Conservation (phyloP, 2,113 vertebrate species). For the Bombycilla garrulus region DNA sequence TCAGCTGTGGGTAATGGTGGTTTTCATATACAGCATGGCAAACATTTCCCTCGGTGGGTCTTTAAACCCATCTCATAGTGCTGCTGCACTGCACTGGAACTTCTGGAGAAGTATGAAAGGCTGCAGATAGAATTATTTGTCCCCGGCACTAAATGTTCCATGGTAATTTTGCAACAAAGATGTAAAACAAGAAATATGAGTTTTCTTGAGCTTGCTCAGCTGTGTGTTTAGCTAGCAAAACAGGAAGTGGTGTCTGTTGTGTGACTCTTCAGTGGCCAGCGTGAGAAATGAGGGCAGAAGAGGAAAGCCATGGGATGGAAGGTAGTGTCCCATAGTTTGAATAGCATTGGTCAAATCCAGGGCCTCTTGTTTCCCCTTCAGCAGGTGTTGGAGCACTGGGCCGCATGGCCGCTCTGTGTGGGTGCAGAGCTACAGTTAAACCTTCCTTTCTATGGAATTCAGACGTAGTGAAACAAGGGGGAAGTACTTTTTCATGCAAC, state of each 20-base stretch:
- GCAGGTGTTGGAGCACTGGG: not conserved
- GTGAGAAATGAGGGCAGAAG: not conserved
- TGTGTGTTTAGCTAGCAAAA: not conserved
- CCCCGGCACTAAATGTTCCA: fast-evolving
- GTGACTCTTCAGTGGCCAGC: not conserved
- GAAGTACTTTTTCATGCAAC: not conserved
- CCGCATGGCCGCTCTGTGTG: not conserved
- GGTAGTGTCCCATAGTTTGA: not conserved
- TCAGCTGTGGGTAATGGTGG: not conserved
- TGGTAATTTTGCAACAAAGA: not conserved
- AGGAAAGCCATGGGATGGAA: not conserved
- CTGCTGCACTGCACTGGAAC: not conserved
- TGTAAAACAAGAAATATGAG: not conserved
- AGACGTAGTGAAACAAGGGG: not conserved
- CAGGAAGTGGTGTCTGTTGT: not conserved
- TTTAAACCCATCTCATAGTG: not conserved
- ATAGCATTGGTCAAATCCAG: not conserved
- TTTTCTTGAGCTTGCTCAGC: not conserved
- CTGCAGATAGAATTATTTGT: not conserved
- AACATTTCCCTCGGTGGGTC: not conserved
- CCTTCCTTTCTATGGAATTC: not conserved
- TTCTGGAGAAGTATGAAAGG: not conserved
- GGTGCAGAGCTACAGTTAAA: not conserved
- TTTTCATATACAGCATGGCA: not conserved
- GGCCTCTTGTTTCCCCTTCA: not conserved